phyloP scores from a whole-genome alignment of 2,797 vertebrate genomes.

The Eulemur coronatus region DNA sequence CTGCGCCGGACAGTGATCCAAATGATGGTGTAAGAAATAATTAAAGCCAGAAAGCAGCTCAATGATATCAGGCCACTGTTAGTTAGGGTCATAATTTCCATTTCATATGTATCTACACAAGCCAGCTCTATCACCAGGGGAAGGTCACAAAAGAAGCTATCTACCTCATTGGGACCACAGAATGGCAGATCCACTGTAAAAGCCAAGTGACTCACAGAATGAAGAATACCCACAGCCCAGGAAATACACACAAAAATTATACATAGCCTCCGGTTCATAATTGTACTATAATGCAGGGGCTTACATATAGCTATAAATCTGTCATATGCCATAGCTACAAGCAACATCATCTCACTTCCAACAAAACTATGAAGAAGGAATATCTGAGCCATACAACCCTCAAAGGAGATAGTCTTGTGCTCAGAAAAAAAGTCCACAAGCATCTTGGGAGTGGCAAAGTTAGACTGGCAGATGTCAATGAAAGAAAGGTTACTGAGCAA shows the following conservation, averaged over 20 bases:
- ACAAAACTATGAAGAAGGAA: conserved; percentile 72
- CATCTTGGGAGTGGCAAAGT: conserved; percentile 75
- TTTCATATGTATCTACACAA: conserved; percentile 66
- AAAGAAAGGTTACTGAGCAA: conserved; percentile 77
- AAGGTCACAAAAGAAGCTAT: conserved; percentile 77
- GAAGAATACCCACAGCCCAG: conserved; percentile 69
- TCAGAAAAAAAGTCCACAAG: conserved; percentile 71
- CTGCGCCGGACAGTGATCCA: not conserved
- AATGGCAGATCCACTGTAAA: conserved; percentile 71
- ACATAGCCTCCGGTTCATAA: conserved; percentile 64
- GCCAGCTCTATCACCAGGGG: conserved; percentile 74
- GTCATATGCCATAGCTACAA: conserved; percentile 75
- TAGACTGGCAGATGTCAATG: conserved; percentile 76
- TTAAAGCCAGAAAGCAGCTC: conserved; percentile 66
- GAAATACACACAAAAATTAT: conserved; percentile 59
- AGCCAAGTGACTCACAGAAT: conserved; percentile 64
- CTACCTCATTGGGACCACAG: conserved; percentile 72
- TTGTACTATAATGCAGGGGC: conserved; percentile 58
- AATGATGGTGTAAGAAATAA: conserved; percentile 70
- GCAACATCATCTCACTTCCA: conserved; percentile 73
- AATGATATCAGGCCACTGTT: conserved; percentile 73
- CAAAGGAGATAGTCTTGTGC: conserved; percentile 70
- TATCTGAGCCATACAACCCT: conserved; percentile 73
- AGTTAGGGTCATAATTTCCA: conserved; percentile 70
- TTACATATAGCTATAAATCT: conserved; percentile 74